Base-by-base conservation (phyloP, 2,888 invertebrate species). In the Lottia gigantea region DNA sequence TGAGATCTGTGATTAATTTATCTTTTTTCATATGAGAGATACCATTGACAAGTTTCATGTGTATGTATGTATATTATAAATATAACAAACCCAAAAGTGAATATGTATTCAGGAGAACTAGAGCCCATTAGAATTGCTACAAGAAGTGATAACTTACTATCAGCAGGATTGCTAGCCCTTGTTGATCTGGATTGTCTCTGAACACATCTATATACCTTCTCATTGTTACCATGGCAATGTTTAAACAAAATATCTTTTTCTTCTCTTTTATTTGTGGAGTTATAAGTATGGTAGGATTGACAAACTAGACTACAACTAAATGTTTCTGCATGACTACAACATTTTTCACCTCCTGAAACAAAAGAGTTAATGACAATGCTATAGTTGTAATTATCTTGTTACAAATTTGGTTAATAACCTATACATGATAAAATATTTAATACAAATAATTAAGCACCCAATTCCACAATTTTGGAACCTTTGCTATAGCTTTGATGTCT, bases 281-380 rank as follows among this genome's bases (percentile, higher is more conserved):
- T 73, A 8, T 79, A 71, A 12, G 81, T 71, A 70, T 80, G 79
- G 66, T 76, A 74, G 26, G 76, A 76, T 67, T 76, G 79, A 66
- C 82, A 82, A 4, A 81, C 80, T 12, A 79, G 73, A 67, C 76
- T 75, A 70, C 82, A 82, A 16, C 78, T 78, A 69, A 76, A 74
- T 0, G 67, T 46, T 40, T 62, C 64, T 14, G 81, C 76, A 67
- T 78, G 74, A 46, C 71, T 67, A 64, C 82, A 82, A 61, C 82
- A 82, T 12, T 75, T 74, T 66, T 76, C 77, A 8, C 80, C 80
- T 67, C 76, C 82, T 82, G 74, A 12, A 71, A 73, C 3, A 40
- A 11, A 23, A 63, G n/a, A 45, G 25, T 62, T 15, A 46, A 4
- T 25, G 31, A 62, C 0, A n/a, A 1, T 31, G 16, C n/a, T n/a